Evolutionary conservation across 2,113 vertebrate species (phyloP).

Genomic region (Eublepharis macularius): DNA sequence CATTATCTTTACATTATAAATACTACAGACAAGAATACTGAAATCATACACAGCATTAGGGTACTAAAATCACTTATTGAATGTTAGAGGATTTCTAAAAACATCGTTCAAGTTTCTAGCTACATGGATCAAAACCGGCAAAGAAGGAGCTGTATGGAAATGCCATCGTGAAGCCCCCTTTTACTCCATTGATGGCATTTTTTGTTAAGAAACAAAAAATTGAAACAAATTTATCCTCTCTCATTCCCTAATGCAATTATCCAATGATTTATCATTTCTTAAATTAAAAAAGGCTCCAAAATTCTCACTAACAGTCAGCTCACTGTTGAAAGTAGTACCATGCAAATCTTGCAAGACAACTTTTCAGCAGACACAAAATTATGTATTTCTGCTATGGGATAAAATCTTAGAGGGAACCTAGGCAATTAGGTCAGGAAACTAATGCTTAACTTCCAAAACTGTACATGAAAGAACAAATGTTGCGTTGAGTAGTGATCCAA

Average conservation of each 20-base stretch:
- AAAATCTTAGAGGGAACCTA: slow-evolving; percentile 72
- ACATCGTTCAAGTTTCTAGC: slow-evolving; percentile 89
- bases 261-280: slow-evolving; percentile 60
- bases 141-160: slow-evolving; percentile 48
- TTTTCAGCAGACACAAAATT: slow-evolving; percentile 86
- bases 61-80: slow-evolving; percentile 77
- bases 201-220: slow-evolving; percentile 60
- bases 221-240: slow-evolving; percentile 70
- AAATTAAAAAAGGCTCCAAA: slow-evolving; percentile 70
- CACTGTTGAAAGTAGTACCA: slow-evolving; percentile 83
- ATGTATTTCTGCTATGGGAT: slow-evolving; percentile 78
- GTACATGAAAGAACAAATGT: slow-evolving; percentile 80
- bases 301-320: slow-evolving; percentile 81
- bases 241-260: slow-evolving; percentile 67
- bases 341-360: slow-evolving; percentile 87
- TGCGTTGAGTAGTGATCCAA: slow-evolving; percentile 75
- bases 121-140: slow-evolving; percentile 82
- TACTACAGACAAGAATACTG: slow-evolving; percentile 94
- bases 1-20: slow-evolving; percentile 97
- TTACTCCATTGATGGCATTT: slow-evolving; percentile 59
- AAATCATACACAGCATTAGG: slow-evolving; percentile 85
- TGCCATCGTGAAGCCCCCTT: slow-evolving; percentile 43
- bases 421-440: slow-evolving; percentile 62
- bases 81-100: slow-evolving; percentile 88
- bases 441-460: slow-evolving; percentile 67